Conservation (phyloP, 2,797 vertebrate genomes). For the Nothura maculosa region DNA sequence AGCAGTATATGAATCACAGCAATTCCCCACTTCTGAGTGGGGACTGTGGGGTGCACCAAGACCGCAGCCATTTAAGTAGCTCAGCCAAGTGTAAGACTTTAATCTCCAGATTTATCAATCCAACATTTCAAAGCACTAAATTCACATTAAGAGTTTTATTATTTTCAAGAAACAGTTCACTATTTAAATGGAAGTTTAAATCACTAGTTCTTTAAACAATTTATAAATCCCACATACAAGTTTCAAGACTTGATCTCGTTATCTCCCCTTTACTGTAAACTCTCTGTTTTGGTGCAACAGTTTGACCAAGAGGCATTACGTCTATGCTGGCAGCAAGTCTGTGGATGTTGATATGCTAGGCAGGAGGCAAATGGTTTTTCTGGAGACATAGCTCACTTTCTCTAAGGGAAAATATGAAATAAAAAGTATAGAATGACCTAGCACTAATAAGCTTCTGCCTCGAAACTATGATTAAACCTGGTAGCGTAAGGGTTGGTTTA, state of each 20-base stretch:
- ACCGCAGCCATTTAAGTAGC: constrained; percentile 10
- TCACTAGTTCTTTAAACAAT: constrained; percentile 38
- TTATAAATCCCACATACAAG: constrained; percentile 18
- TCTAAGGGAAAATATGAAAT: constrained; percentile 59
- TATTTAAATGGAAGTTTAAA: constrained; percentile 41
- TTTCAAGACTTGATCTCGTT: constrained; percentile 51
- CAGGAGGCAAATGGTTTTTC: constrained; percentile 63
- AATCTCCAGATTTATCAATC: constrained; percentile 53
- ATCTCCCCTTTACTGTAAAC: constrained; percentile 44
- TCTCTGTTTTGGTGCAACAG: constrained; percentile 49
- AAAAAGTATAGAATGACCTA: constrained; percentile 68
- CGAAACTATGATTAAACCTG: constrained; percentile 70
- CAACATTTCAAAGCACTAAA: constrained; percentile 30
- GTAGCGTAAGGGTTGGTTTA: constrained; percentile 54
- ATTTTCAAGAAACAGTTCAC: background rate
- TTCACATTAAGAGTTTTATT: constrained; percentile 25
- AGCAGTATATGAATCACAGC: background rate
- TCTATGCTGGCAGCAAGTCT: constrained; percentile 62
- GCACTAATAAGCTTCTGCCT: constrained; percentile 74
- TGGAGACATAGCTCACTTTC: constrained; percentile 38
- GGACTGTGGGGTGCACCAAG: constrained; percentile 33
- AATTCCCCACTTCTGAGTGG: background rate
- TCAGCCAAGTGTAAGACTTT: constrained; percentile 50
- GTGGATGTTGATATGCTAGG: constrained; percentile 71
- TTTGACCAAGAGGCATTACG: constrained; percentile 62